These are phyloP conservation scores for Cephus cinctus DNA, from an alignment of 1,140 invertebrate genomes.

Conservation along the genomic window DNA sequence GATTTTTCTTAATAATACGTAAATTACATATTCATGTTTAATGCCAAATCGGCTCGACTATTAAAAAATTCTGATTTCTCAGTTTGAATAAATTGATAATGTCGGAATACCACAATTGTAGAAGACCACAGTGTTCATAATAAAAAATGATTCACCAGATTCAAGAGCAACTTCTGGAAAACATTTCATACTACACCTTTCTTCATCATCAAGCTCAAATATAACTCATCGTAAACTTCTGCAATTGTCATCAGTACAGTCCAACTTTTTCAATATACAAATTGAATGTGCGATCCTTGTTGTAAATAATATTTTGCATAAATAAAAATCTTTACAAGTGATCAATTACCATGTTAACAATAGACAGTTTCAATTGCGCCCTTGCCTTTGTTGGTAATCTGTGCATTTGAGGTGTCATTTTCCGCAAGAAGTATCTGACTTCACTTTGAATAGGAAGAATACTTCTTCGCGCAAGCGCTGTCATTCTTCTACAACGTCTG, in stretches of 20 bases:
- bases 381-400: constrained; percentile 44
- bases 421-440: constrained; percentile 40
- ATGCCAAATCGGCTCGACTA: too few species aligned
- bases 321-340: constrained; percentile 34
- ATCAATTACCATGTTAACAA: constrained; percentile 53
- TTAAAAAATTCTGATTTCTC: too few species aligned
- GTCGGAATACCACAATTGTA: too few species aligned
- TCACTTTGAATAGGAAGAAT: constrained; percentile 49
- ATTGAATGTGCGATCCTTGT: too few species aligned
- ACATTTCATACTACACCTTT: not conserved
- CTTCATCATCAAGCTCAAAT: not conserved
- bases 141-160: too few species aligned
- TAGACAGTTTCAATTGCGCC: constrained; percentile 46
- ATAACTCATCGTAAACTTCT: constrained; percentile 9
- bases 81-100: too few species aligned
- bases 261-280: constrained; percentile 21
- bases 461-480: constrained; percentile 34
- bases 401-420: constrained; percentile 44
- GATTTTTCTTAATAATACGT: too few species aligned
- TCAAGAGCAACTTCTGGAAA: too few species aligned
- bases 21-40: too few species aligned
- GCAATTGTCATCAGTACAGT: constrained; percentile 16
- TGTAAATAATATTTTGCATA: constrained; percentile 15
- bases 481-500: constrained; percentile 15
- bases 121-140: too few species aligned